A percentile compares a stretch with the other conserved stretches of the same genome.
Evolutionary conservation across 2,113 vertebrate genomes (phyloP).

Genomic region (Pungitius pungitius): DNA sequence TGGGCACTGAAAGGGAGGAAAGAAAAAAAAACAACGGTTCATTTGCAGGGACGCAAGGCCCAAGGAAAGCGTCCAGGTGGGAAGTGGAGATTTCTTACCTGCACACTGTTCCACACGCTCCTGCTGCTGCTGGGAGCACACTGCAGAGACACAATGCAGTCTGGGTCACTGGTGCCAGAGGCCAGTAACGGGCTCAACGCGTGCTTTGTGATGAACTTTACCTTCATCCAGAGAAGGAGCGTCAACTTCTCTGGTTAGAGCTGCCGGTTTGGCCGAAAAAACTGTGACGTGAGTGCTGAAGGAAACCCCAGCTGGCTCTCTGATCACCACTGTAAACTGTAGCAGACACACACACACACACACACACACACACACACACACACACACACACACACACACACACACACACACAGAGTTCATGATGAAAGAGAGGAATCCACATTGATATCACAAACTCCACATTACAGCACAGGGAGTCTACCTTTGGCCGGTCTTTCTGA

Average conservation of each 20-base stretch:
- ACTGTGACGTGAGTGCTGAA: constrained; percentile 56
- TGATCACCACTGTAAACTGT: constrained; percentile 66
- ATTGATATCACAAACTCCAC: background rate
- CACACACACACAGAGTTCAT: background rate
- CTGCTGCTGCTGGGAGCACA: constrained; percentile 51
- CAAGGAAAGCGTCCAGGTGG: background rate
- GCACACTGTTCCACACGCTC: constrained; percentile 50
- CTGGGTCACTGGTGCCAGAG: background rate
- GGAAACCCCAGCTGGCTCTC: constrained; percentile 38
- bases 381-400: constrained; percentile 32
- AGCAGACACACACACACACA: constrained; percentile 7
- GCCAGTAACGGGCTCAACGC: background rate
- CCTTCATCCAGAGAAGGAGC: constrained; percentile 67
- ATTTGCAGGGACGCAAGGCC: background rate
- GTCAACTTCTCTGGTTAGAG: rapidly evolving
- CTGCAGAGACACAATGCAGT: constrained; percentile 50
- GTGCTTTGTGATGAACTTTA: constrained; percentile 28
- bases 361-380: constrained; percentile 3
- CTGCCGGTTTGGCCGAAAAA: background rate
- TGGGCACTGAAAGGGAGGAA: constrained; percentile 61
- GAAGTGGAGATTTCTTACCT: constrained; percentile 41
- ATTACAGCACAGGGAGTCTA: constrained; percentile 23
- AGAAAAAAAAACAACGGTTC: background rate
- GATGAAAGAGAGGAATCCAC: background rate
- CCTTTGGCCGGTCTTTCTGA: constrained; percentile 47